Conservation (phyloP, 2,113 vertebrate genomes). For the Sakesphorus luctuosus region DNA sequence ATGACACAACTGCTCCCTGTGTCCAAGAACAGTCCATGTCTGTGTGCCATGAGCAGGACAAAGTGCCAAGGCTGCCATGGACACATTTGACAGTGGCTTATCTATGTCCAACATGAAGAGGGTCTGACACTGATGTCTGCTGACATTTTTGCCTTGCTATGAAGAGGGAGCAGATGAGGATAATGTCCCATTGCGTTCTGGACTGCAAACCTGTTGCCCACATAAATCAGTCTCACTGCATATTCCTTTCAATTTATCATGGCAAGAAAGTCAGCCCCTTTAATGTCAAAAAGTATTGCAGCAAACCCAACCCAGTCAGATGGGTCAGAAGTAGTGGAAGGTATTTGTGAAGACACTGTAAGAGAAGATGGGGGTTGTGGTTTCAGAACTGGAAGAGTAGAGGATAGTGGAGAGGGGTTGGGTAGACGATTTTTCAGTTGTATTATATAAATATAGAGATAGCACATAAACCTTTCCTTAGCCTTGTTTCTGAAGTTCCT, state of each 20-base stretch:
- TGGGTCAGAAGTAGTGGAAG: neutral
- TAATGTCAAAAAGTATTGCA: neutral
- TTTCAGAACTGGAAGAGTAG: neutral
- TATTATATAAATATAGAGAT: neutral
- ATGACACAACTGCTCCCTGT: accelerated
- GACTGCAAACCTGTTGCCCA: neutral
- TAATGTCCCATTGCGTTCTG: accelerated
- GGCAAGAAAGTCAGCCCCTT: neutral
- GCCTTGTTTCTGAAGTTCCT: neutral
- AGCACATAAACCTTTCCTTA: neutral
- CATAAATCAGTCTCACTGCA: neutral
- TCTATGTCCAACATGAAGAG: neutral
- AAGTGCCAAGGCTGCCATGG: neutral
- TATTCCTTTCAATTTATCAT: neutral
- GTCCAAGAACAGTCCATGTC: neutral
- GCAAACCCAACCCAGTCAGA: neutral
- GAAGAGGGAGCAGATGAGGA: neutral
- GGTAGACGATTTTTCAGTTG: neutral
- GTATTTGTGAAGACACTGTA: neutral
- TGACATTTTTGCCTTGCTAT: slow-evolving; percentile 24
- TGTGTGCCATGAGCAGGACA: neutral
- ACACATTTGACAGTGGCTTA: neutral
- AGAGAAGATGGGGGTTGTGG: neutral
- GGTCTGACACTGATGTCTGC: neutral
- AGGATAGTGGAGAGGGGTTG: neutral